These are phyloP conservation scores for Colinus virginianus DNA, from an alignment of 2,113 vertebrate species.

Conservation along the genomic window DNA sequence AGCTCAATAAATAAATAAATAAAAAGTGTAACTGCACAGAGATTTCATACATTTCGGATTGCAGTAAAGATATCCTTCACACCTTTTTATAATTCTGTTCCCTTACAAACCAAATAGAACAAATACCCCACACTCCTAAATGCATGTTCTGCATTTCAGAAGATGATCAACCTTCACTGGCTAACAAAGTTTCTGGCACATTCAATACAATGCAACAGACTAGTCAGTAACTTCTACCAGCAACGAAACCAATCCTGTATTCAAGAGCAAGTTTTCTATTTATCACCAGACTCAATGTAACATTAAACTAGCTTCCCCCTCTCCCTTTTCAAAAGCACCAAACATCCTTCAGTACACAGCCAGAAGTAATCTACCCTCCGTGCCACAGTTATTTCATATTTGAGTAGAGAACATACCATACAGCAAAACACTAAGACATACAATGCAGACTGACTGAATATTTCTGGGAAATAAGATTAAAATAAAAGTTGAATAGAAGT, in stretches of 20 bases:
- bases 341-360: not conserved
- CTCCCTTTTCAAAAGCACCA: not conserved
- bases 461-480: not conserved
- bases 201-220: accelerated
- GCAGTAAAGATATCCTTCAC: accelerated
- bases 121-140: not conserved
- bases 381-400: not conserved
- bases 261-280: not conserved
- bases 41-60: not conserved
- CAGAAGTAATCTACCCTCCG: not conserved
- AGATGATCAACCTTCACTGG: not conserved
- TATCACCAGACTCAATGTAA: not conserved
- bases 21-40: not conserved
- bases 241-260: not conserved
- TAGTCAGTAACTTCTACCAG: not conserved
- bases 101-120: not conserved
- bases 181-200: not conserved
- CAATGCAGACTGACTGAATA: not conserved
- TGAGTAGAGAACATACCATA: not conserved
- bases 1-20: not conserved
- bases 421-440: not conserved
- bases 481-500: not conserved
- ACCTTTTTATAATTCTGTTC: not conserved
- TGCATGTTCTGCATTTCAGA: not conserved
- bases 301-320: not conserved